These are phyloP conservation scores for Heliconius sara DNA, from an alignment of 2,888 invertebrate genomes.

Conservation along the genomic window DNA sequence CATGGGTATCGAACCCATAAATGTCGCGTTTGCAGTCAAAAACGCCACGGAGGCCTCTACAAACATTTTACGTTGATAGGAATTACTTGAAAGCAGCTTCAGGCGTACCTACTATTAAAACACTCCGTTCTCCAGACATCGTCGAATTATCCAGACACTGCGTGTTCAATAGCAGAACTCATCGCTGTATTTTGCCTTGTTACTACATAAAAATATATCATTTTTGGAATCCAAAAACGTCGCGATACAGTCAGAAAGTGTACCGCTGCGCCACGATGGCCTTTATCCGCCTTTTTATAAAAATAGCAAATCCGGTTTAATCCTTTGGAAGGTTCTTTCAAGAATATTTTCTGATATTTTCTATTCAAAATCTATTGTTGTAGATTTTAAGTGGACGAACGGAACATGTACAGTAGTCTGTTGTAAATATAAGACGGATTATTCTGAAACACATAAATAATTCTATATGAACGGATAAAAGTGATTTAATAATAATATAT, in stretches of 20 bases:
- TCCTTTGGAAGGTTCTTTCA: constrained; percentile 23
- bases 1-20: too few species aligned
- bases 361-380: constrained; percentile 34
- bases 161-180: neutral
- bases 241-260: too few species aligned
- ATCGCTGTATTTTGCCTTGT: neutral
- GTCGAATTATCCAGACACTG: neutral
- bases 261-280: neutral
- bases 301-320: constrained; percentile 7
- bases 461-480: neutral
- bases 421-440: constrained; percentile 10
- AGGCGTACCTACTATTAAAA: neutral
- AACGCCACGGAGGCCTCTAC: too few species aligned
- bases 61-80: neutral
- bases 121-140: neutral
- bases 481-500: too few species aligned
- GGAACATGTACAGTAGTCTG: constrained; percentile 19
- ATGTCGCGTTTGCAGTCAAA: too few species aligned
- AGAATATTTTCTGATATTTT: constrained; percentile 34
- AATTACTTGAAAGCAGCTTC: neutral
- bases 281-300: neutral
- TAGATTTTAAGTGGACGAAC: constrained; percentile 28
- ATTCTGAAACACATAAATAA: constrained; percentile 4
- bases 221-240: neutral
- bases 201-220: too few species aligned